These are phyloP conservation scores for Argya squamiceps DNA, from an alignment of 2,797 vertebrate species.

Conservation along the genomic window DNA sequence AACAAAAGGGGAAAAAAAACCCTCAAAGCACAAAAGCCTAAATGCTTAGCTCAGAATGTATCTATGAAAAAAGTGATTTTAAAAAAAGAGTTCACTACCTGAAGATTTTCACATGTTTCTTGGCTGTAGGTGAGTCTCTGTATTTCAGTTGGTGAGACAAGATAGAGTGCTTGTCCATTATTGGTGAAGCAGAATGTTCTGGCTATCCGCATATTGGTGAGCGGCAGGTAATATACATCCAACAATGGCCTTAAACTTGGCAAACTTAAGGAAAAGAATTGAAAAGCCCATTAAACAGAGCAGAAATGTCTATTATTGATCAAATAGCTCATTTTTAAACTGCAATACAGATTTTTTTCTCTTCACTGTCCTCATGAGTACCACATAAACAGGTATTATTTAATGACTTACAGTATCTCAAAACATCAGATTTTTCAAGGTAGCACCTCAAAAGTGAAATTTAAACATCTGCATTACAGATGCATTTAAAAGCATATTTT, in stretches of 20 bases:
- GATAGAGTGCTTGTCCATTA: constrained; percentile 95
- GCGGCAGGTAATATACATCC: constrained; percentile 97
- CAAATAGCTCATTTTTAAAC: neutral
- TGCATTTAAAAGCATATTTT: neutral
- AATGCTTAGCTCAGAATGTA: neutral
- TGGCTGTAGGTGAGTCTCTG: constrained; percentile 98
- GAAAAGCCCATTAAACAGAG: constrained; percentile 7
- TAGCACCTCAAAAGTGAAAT: neutral
- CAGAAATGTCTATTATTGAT: neutral
- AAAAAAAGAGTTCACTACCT: constrained; percentile 75
- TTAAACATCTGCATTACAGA: neutral
- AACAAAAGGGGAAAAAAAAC: neutral
- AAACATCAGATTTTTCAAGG: neutral
- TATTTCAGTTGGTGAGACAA: constrained; percentile 96
- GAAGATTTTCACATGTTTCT: constrained; percentile 97
- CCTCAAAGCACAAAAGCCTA: neutral
- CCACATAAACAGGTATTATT: neutral
- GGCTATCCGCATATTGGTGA: constrained; percentile 99
- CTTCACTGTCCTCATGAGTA: neutral
- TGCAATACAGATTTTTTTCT: neutral
- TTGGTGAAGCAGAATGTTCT: constrained; percentile 99
- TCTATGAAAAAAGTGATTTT: neutral
- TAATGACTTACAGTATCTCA: neutral
- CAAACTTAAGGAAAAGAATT: constrained; percentile 81
- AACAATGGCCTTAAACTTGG: constrained; percentile 94